Percentiles rank a stretch among this genome's conserved stretches.
Conservation (phyloP, 2,113 vertebrate genomes). For the Bombycilla garrulus region DNA sequence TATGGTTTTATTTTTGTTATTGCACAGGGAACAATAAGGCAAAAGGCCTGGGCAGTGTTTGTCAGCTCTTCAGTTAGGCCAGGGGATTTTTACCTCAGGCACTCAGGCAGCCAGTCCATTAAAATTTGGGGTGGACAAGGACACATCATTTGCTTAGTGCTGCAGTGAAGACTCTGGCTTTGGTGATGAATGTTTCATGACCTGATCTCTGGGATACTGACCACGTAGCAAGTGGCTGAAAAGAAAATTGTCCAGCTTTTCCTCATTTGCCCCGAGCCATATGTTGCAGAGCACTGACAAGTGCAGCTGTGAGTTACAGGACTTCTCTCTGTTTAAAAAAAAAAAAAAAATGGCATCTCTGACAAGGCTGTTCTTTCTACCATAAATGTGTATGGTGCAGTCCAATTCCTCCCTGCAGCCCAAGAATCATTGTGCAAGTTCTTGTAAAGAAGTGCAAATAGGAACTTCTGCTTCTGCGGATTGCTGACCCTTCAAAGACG, state of each 20-base stretch:
- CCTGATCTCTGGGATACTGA: background rate
- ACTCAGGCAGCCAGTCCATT: conserved; percentile 18
- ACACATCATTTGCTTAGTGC: background rate
- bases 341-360: background rate
- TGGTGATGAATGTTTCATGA: background rate
- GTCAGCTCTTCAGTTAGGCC: background rate
- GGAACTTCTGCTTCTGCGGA: background rate
- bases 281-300: background rate
- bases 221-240: background rate
- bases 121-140: background rate
- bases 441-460: background rate
- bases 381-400: background rate
- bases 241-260: background rate
- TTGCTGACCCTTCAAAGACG: background rate
- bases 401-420: background rate
- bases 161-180: background rate
- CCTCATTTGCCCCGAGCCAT: background rate
- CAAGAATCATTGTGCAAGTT: background rate
- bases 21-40: background rate
- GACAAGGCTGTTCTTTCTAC: background rate
- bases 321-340: background rate
- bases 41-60: background rate
- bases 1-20: background rate
- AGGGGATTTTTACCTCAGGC: background rate
- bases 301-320: background rate